Evolutionary conservation across 2,888 invertebrate species (phyloP).

Genomic region (Uropetala carovei): DNA sequence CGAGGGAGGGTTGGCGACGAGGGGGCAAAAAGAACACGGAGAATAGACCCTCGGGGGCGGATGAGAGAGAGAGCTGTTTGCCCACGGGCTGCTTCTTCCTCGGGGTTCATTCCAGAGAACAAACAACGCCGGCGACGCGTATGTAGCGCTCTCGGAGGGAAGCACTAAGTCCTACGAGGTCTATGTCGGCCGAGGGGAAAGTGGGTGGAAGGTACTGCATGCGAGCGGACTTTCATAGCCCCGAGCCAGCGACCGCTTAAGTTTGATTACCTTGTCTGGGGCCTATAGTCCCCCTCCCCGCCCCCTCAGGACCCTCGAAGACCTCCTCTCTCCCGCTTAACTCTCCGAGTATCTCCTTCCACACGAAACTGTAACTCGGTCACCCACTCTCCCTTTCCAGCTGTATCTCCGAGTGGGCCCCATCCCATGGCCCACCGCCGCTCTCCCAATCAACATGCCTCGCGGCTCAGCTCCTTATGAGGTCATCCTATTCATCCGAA

Average conservation of each 20-base stretch:
- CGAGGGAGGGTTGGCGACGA: not conserved
- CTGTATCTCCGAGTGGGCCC: no score
- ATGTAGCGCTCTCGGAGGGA: constrained; percentile 32
- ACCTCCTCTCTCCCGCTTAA: not conserved
- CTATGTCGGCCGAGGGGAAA: constrained; percentile 2
- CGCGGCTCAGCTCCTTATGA: not conserved
- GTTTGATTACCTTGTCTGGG: constrained; percentile 57
- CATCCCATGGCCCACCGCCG: no score
- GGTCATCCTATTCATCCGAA: constrained; percentile 21
- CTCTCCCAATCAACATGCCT: not conserved
- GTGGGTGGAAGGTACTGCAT: not conserved
- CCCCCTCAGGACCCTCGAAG: not conserved
- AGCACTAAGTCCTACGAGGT: constrained; percentile 43
- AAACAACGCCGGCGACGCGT: constrained; percentile 49
- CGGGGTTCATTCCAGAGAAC: constrained; percentile 41
- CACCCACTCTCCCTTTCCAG: constrained; percentile 13
- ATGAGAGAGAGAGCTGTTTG: not conserved
- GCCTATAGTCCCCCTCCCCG: not conserved
- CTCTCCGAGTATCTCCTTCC: not conserved
- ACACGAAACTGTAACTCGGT: constrained; percentile 56
- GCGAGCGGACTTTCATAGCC: constrained; percentile 18
- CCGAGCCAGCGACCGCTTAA: constrained; percentile 18
- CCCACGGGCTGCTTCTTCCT: constrained; percentile 1
- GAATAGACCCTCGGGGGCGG: constrained; percentile 6
- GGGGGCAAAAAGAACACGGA: constrained; percentile 6